Conservation (phyloP, 1,140 invertebrate genomes). For the Sminthurinus signatus region DNA sequence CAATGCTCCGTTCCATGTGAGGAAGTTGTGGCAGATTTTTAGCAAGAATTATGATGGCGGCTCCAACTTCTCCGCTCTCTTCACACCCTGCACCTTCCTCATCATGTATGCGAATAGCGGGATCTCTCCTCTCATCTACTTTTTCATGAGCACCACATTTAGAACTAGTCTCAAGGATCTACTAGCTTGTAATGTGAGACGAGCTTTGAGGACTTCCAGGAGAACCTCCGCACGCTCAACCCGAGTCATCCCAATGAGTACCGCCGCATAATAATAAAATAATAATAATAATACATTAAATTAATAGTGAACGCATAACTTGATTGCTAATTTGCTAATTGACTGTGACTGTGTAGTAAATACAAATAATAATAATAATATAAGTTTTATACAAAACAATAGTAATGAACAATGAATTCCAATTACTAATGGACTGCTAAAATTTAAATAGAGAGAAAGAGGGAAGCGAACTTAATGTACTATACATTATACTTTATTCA, state of each 20-base stretch:
- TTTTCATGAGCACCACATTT: conserved; percentile 65
- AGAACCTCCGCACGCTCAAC: conserved; percentile 30
- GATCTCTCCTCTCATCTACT: conserved; percentile 76
- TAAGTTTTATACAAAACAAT: too few relatives aligned
- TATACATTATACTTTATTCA: too few relatives aligned
- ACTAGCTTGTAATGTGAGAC: conserved; percentile 27
- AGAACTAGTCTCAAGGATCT: conserved; percentile 43
- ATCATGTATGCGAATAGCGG: conserved; percentile 78
- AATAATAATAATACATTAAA: too few relatives aligned
- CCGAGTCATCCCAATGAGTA: conserved; percentile 24
- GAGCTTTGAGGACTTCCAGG: conserved; percentile 18
- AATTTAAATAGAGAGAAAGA: too few relatives aligned
- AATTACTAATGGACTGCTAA: too few relatives aligned
- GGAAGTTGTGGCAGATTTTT: conserved; percentile 72
- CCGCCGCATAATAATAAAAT: conserved; percentile 10
- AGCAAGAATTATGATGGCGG: conserved; percentile 57
- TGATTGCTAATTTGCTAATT: too few relatives aligned
- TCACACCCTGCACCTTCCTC: conserved; percentile 75
- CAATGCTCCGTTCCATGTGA: conserved; percentile 74
- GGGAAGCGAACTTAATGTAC: too few relatives aligned
- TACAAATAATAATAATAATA: too few relatives aligned
- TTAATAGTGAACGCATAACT: too few relatives aligned
- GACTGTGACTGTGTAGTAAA: too few relatives aligned
- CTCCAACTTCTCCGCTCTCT: conserved; percentile 61
- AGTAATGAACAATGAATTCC: too few relatives aligned